Base-by-base conservation (phyloP, 1,140 invertebrate species). In the Anadara kagoshimensis region DNA sequence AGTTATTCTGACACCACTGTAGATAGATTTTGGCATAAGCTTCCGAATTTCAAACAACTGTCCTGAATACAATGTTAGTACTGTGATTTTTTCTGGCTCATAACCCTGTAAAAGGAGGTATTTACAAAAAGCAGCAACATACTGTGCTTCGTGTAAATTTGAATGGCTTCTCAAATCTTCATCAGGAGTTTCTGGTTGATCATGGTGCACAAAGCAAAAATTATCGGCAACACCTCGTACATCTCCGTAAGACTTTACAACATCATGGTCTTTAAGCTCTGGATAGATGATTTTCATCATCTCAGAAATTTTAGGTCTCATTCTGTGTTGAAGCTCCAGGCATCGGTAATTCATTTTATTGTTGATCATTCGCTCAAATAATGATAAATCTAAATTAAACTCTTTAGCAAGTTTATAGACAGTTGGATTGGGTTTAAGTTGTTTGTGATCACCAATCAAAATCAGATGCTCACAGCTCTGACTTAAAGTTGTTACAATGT, bases 391-490 rank as follows among this genome's bases (percentile, higher is more conserved):
- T 36, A 90, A 70, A 41, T 87, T 84, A 73, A 85, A 90, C 12
- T 88, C 74, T 16, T 68, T 78, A 22, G 84, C 82, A 22, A 89
- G 73, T 41, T 83, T 66, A 76, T 85, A 84, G 36, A 88, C 86
- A 47, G 81, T 83, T 41, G 89, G 83, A 73, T 81, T 88, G 16
- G 90, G 90, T 53, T 88, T 81, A 5, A 91, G 79, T 78, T 91
- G 90, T 72, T 90, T 82, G 67, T 91, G 90, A 85, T 96, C 95
- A 89, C 94, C 94, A 75, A 96, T 94, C 10, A 95, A 90, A 73
- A 97, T 95, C 0, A 96, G 89, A 85, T 97, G 95, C 86, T 96
- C 78, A 73, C 94, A 94, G 53, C 90, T 76, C 43, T 90, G 85
- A 12, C 93, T 93, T 12, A 97, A 72, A 8, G 83, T 81, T 49